Percentiles rank a stretch among this genome's conserved stretches.
Evolutionary conservation across 1,140 invertebrate species (phyloP).

Genomic region (Fopius arisanus): DNA sequence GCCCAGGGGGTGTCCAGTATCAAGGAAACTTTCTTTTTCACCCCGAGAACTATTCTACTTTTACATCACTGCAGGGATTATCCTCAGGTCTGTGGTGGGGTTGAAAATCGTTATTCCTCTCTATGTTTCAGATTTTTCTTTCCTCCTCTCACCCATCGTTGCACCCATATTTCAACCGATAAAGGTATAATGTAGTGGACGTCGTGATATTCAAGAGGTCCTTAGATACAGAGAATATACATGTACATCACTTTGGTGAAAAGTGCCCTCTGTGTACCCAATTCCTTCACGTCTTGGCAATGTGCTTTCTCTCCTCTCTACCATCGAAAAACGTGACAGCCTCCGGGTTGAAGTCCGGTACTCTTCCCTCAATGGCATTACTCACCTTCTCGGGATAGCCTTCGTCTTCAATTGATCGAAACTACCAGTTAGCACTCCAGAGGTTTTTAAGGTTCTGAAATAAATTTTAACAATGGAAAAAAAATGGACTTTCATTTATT

Average conservation of each 20-base stretch:
- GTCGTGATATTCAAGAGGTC: conserved; percentile 33
- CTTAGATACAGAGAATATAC: conserved; percentile 34
- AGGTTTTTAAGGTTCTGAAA: background rate
- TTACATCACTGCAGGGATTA: background rate
- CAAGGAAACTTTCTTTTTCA: conserved; percentile 13
- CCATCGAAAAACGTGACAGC: conserved; percentile 28
- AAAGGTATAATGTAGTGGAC: conserved; percentile 51
- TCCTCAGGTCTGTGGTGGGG: background rate
- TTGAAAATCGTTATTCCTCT: conserved; percentile 36
- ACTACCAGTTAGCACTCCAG: background rate
- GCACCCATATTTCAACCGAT: conserved; percentile 50
- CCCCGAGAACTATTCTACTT: conserved; percentile 28
- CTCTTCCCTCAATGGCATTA: conserved; percentile 2
- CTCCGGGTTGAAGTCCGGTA: background rate
- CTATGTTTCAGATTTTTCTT: conserved; percentile 14
- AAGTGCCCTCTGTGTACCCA: conserved; percentile 27
- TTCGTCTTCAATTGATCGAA: conserved; percentile 13
- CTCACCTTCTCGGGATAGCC: conserved; percentile 4
- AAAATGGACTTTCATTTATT: too few species aligned
- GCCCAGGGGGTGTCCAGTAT: background rate
- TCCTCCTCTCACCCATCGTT: conserved; percentile 18
- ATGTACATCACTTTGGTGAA: conserved; percentile 25
- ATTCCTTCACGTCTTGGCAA: conserved; percentile 22
- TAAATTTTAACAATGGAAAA: background rate
- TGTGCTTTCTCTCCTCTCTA: conserved; percentile 20